Base-by-base conservation (phyloP, 2,113 vertebrate genomes). In the Nipponia nippon region DNA sequence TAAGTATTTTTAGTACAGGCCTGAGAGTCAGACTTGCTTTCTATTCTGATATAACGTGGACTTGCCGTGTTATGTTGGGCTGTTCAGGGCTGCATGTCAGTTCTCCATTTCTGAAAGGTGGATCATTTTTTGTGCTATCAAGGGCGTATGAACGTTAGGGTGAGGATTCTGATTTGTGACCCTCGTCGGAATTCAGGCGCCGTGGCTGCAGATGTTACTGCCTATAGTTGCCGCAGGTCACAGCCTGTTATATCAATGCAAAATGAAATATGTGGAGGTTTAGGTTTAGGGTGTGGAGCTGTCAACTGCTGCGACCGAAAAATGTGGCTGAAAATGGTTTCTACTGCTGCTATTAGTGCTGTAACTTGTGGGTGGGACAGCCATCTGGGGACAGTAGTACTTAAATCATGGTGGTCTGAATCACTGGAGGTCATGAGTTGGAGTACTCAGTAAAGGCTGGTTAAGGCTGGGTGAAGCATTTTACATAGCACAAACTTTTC, bases 1-100 rank as follows among this genome's bases (percentile, higher is more conserved):
- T 81, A 30, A 71, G 44, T 95, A 93, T 97, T 95, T 95, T 93
- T 87, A 89, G 89, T 87, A 34, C 18, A 36, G 67, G 96, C 46
- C 52, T 49, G 44, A 81, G 72, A 73, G 59, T 86, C 76, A 81
- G 87, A 56, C 72, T 92, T 71, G 30, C 80, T 85, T 92, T 95
- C 77, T 94, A 5, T 95, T 95, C 82, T 83, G 50, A 91, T 70
- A 16, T 10, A 61, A 42, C 0, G 1, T 26, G 46, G 84, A 46
- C 47, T 84, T 95, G 34, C 69, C 3, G 0, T 42, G 44, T 91
- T 83, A 23, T 7, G 10, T 38, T 26, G 65, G 30, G 56, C 42
- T 92, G 42, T 61, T 80, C 36, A n/a, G 47, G 70, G 49, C 72
- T 87, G 72, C 8, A 0, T 55, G 11, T 85, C 69, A 15, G 12